Evolutionary conservation across 2,797 vertebrate genomes (phyloP).

Genomic region (Merluccius polli): DNA sequence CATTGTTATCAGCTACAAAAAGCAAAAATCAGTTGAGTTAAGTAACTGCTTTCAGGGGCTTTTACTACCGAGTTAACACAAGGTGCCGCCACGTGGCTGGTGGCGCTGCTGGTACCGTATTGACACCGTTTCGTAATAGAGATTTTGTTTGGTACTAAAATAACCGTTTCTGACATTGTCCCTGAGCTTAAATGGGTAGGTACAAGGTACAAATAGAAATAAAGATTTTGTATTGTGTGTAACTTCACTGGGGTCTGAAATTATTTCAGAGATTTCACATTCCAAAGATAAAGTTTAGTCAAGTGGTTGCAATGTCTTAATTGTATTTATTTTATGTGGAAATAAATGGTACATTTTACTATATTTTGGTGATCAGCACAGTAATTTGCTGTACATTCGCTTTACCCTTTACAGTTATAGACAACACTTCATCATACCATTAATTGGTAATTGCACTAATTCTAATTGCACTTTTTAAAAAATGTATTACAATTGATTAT

Average conservation of each 20-base stretch:
- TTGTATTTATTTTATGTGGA: not conserved
- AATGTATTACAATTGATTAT: too few relatives aligned
- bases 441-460: too few relatives aligned
- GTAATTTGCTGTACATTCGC: too few relatives aligned
- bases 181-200: not conserved
- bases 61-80: too few relatives aligned
- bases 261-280: not conserved
- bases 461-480: too few relatives aligned
- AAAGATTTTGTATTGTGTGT: not conserved
- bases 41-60: not conserved
- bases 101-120: not conserved
- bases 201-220: not conserved
- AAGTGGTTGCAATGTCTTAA: not conserved
- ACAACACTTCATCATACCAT: too few relatives aligned
- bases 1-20: too few relatives aligned
- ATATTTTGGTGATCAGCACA: not conserved
- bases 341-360: not conserved
- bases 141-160: not conserved
- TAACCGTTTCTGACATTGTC: not conserved
- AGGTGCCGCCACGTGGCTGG: not conserved
- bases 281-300: constrained; percentile 3
- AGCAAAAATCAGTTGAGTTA: not conserved
- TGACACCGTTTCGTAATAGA: not conserved
- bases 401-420: too few relatives aligned
- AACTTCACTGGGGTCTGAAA: not conserved